A percentile compares a stretch with the other conserved stretches of the same genome.
Evolutionary conservation across 2,797 vertebrate species (phyloP).

Genomic region (Alectoris magna): DNA sequence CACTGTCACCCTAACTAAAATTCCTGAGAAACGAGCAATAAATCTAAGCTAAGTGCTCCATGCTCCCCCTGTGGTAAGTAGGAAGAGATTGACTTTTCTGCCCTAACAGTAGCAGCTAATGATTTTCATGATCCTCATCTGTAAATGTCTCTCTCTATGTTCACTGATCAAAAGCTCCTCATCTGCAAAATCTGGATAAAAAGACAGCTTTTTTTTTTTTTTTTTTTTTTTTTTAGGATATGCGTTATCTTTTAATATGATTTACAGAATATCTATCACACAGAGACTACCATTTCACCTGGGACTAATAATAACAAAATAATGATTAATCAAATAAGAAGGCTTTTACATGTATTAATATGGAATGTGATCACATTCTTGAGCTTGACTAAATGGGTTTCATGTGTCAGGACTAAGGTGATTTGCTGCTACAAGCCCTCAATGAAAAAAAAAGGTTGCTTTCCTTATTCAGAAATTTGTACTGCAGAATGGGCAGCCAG

Average conservation of each 20-base stretch:
- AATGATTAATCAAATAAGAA: slow-evolving; percentile 5
- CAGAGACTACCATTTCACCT: background rate
- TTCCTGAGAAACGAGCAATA: background rate
- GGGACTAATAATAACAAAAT: background rate
- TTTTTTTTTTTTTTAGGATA: background rate
- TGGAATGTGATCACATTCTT: background rate
- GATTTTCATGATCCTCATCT: background rate
- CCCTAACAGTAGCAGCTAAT: background rate
- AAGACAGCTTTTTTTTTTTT: background rate
- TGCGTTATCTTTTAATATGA: background rate
- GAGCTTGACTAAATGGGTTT: background rate
- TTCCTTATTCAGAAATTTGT: background rate
- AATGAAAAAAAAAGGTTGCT: background rate
- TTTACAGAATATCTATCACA: background rate
- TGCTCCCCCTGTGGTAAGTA: background rate
- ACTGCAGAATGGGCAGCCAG: background rate
- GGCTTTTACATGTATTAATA: background rate
- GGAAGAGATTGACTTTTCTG: background rate
- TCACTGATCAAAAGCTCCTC: background rate
- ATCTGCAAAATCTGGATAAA: background rate
- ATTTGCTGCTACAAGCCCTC: background rate
- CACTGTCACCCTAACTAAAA: background rate
- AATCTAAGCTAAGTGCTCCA: background rate
- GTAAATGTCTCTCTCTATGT: background rate
- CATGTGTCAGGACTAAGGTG: background rate